These are phyloP conservation scores for Microtus richardsoni DNA, from an alignment of 2,113 vertebrate genomes.

Conservation along the genomic window DNA sequence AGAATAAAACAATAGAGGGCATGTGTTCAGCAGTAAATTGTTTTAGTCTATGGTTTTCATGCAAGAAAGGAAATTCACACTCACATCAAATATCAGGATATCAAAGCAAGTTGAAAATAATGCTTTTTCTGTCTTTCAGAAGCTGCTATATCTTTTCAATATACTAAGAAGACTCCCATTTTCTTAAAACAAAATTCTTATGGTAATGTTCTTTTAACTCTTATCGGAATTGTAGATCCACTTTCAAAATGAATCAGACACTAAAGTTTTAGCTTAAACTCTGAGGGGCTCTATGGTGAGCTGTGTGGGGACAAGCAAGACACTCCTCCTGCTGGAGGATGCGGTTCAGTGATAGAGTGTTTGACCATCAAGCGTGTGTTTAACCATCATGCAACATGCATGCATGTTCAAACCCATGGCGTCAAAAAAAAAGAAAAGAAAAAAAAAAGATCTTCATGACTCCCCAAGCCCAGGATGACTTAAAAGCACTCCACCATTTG, in stretches of 20 bases:
- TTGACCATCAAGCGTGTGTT: neutral
- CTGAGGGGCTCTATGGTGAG: neutral
- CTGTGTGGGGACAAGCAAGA: neutral
- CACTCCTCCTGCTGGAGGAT: neutral
- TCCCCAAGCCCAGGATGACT: neutral
- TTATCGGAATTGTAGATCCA: neutral
- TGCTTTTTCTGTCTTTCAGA: neutral
- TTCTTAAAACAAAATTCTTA: neutral
- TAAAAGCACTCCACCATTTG: neutral
- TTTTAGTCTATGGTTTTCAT: neutral
- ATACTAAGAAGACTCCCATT: neutral
- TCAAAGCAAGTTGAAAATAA: neutral
- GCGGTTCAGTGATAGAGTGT: neutral
- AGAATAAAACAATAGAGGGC: neutral
- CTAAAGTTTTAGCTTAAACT: neutral
- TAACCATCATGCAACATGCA: neutral
- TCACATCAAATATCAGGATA: neutral
- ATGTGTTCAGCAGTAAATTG: neutral
- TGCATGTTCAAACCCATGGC: neutral
- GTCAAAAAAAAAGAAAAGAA: neutral
- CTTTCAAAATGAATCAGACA: neutral
- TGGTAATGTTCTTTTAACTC: neutral
- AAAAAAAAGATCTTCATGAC: neutral
- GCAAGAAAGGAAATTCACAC: neutral
- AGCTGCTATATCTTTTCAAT: neutral